phyloP scores from a whole-genome alignment of 2,888 invertebrate genomes.

The Cryptophagus acutangulus region DNA sequence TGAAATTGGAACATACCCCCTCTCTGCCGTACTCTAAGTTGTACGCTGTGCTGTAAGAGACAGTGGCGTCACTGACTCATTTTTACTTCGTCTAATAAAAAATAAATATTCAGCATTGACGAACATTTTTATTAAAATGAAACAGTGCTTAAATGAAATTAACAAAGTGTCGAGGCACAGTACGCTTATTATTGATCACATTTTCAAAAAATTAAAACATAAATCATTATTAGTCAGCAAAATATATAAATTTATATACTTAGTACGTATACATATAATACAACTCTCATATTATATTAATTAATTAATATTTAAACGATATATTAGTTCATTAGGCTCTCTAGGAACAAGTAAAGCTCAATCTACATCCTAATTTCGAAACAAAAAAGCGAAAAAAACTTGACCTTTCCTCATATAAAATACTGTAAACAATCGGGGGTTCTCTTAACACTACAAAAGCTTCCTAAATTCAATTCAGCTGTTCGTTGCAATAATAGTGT shows the following conservation, averaged over 20 bases:
- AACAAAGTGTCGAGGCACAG: conserved; percentile 43
- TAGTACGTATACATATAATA: conserved; percentile 16
- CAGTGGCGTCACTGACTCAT: no score
- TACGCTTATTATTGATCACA: conserved; percentile 37
- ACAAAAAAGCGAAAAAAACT: background rate
- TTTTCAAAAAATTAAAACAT: conserved; percentile 26
- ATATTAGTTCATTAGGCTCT: conserved; percentile 22
- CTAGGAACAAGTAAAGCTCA: conserved; percentile 31
- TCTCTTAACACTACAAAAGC: conserved; percentile 14
- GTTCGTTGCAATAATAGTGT: conserved; percentile 13
- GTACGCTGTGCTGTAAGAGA: no score
- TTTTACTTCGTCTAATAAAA: no score
- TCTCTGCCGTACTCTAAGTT: no score
- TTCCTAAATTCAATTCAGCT: conserved; percentile 12
- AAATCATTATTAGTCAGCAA: conserved; percentile 16
- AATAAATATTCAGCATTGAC: no score
- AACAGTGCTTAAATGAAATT: conserved; percentile 40
- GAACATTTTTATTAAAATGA: conserved; percentile 39
- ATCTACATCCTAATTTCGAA: conserved; percentile 14
- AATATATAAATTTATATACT: conserved; percentile 16
- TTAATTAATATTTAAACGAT: background rate
- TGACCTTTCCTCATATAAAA: background rate
- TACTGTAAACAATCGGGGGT: conserved; percentile 5
- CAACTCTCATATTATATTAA: conserved; percentile 1
- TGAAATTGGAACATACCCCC: no score